phyloP scores from a whole-genome alignment of 1,140 invertebrate species.

The Ylistrum balloti region DNA sequence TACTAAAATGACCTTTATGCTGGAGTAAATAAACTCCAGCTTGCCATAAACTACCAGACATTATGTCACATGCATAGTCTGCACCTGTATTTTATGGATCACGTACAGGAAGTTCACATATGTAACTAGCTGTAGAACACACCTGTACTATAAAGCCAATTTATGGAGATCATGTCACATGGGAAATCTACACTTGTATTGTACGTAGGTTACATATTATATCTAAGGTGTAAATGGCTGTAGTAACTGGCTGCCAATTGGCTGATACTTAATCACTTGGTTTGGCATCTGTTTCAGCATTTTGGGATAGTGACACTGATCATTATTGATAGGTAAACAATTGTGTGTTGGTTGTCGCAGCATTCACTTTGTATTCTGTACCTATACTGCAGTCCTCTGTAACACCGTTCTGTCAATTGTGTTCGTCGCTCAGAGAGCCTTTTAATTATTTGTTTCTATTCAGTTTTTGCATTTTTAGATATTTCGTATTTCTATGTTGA shows the following conservation, averaged over 20 bases:
- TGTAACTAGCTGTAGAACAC: no score
- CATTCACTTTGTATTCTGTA: slow-evolving; percentile 49
- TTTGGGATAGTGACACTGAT: slow-evolving; percentile 75
- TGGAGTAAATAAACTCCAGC: no score
- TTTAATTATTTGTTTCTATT: slow-evolving; percentile 52
- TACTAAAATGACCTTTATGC: no score
- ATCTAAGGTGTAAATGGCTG: background rate
- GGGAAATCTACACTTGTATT: background rate
- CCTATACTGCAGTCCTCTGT: slow-evolving; percentile 44
- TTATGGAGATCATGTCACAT: background rate
- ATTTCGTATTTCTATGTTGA: slow-evolving; percentile 35
- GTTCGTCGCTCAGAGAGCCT: slow-evolving; percentile 42
- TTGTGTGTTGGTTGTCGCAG: slow-evolving; percentile 51
- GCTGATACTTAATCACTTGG: slow-evolving; percentile 30
- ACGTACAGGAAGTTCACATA: no score
- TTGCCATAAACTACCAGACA: no score
- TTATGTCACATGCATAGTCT: no score
- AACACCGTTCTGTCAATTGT: slow-evolving; percentile 43
- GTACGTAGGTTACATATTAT: background rate
- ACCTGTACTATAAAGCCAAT: no score
- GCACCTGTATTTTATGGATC: background rate
- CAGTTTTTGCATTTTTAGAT: slow-evolving; percentile 18
- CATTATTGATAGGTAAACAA: slow-evolving; percentile 71
- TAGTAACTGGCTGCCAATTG: background rate
- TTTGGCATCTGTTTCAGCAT: slow-evolving; percentile 66